phyloP scores from a whole-genome alignment of 2,888 invertebrate genomes.

The Drosophila picticornis region DNA sequence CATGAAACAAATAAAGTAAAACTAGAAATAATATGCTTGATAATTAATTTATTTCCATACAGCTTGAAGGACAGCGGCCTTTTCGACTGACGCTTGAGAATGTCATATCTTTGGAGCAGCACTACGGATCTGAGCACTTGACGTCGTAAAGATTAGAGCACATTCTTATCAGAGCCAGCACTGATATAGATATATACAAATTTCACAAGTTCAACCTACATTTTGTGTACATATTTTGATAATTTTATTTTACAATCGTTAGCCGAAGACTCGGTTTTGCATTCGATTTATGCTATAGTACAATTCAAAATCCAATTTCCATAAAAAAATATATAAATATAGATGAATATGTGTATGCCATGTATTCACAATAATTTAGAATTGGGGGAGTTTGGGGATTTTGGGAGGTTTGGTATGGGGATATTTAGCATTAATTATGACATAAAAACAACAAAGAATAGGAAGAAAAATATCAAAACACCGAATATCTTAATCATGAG shows the following conservation, averaged over 20 bases:
- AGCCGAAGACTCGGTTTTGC: slow-evolving; percentile 12
- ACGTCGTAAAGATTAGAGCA: slow-evolving; percentile 48
- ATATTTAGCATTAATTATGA: slow-evolving; percentile 88
- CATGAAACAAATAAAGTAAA: slow-evolving; percentile 59
- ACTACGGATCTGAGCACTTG: slow-evolving; percentile 1
- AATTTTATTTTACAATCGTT: slow-evolving; percentile 68
- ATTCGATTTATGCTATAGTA: slow-evolving; percentile 34
- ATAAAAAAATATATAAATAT: slow-evolving; percentile 54
- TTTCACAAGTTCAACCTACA: slow-evolving; percentile 10
- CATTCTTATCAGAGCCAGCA: slow-evolving; percentile 45
- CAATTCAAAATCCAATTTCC: slow-evolving; percentile 44
- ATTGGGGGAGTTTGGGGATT: slow-evolving; percentile 10
- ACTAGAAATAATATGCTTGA: slow-evolving; percentile 8
- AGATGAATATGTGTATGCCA: slow-evolving; percentile 37
- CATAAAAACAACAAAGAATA: slow-evolving; percentile 99
- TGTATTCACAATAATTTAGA: slow-evolving; percentile 64
- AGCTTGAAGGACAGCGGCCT: slow-evolving; percentile 65
- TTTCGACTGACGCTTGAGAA: slow-evolving; percentile 43
- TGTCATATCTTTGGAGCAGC: slow-evolving; percentile 1
- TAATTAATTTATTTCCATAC: slow-evolving; percentile 6
- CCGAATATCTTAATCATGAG: slow-evolving; percentile 99
- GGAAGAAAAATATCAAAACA: slow-evolving; percentile 98
- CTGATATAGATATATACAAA: slow-evolving; percentile 10
- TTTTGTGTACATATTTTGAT: slow-evolving; percentile 44
- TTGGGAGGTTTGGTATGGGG: slow-evolving; percentile 10